These are phyloP conservation scores for Elephantulus edwardii DNA, from an alignment of 2,113 vertebrate species.

Conservation along the genomic window DNA sequence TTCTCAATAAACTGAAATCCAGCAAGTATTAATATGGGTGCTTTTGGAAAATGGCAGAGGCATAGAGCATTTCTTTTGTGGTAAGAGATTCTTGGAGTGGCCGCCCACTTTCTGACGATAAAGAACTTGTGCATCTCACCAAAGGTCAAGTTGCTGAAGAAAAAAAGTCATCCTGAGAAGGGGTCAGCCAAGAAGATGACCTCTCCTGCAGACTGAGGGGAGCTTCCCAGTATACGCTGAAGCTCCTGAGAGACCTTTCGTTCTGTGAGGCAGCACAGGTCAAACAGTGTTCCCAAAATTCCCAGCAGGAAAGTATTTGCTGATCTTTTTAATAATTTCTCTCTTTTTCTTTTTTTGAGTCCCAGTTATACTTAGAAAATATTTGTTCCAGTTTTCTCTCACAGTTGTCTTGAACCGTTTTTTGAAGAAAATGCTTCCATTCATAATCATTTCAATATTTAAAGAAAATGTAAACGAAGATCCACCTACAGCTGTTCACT, in stretches of 20 bases:
- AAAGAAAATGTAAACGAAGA: conserved; percentile 47
- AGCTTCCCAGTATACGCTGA: conserved; percentile 12
- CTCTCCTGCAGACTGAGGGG: conserved; percentile 16
- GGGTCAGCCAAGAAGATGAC: conserved; percentile 4
- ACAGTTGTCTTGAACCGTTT: conserved; percentile 44
- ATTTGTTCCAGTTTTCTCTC: conserved; percentile 58
- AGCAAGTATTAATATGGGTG: conserved; percentile 45
- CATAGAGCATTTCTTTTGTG: conserved; percentile 65
- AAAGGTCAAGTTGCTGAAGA: conserved; percentile 71
- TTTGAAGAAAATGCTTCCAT: conserved; percentile 67
- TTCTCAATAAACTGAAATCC: conserved; percentile 49
- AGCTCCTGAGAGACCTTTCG: conserved; percentile 60
- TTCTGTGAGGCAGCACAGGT: conserved; percentile 40
- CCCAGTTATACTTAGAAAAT: conserved; percentile 36
- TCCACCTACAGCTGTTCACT: conserved; percentile 36
- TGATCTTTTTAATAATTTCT: conserved; percentile 68
- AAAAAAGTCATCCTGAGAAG: conserved; percentile 41
- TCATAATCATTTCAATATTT: conserved; percentile 61
- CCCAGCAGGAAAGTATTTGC: conserved; percentile 64
- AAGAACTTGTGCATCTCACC: neutral
- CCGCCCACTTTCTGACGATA: conserved; percentile 63
- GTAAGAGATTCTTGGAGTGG: conserved; percentile 68
- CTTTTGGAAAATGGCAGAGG: conserved; percentile 73
- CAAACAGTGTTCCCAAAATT: conserved; percentile 55
- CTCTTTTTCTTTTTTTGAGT: conserved; percentile 29